Base-by-base conservation (phyloP, 2,113 vertebrate species). In the Seriola quinqueradiata region DNA sequence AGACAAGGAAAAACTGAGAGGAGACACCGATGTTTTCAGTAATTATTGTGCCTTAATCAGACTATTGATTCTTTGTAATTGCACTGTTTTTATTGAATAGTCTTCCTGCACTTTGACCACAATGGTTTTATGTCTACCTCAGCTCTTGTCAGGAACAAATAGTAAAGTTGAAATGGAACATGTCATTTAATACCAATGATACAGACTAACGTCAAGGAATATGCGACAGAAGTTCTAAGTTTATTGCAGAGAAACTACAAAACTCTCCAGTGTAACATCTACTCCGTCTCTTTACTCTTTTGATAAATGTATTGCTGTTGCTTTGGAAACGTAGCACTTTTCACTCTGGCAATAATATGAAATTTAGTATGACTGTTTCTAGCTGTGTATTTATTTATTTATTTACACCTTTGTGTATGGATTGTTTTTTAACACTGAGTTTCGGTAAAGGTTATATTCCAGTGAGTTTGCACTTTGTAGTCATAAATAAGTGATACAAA, bases 31-130 rank as follows among this genome's bases (percentile, higher is more conserved):
- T 80, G 58, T 70, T 77, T 87, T 79, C 60, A 60, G 46, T 58
- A 77, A 84, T 91, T 64, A 81, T 82, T 88, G 90, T 93, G 92
- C 92, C 94, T 93, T 91, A 82, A 90, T 90, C 89, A 81, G 40
- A 82, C 32, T 54, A 88, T 90, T 77, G 77, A 87, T 92, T 79
- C 46, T 75, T 74, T 77, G 59, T 77, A 92, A 90, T 88, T 93
- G 87, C 83, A 83, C 77, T 81, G 78, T 87, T 81, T 86, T 75
- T 72, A 88, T 81, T 80, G 69, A 88, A 83, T 58, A 64, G 58
- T 84, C 84, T 89, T 79, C 50, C 71, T 85, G 87, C 68, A 84
- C 77, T 82, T 63, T 84, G 66, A 77, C 48, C 57, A 69, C 65
- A 68, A 77, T 9, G 68, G 67, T 85, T 92, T 70, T 58, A 76